A percentile compares a stretch with the other conserved stretches of the same genome.
These are phyloP conservation scores for Cantharis nigra DNA, from an alignment of 2,888 invertebrate genomes.

Conservation along the genomic window DNA sequence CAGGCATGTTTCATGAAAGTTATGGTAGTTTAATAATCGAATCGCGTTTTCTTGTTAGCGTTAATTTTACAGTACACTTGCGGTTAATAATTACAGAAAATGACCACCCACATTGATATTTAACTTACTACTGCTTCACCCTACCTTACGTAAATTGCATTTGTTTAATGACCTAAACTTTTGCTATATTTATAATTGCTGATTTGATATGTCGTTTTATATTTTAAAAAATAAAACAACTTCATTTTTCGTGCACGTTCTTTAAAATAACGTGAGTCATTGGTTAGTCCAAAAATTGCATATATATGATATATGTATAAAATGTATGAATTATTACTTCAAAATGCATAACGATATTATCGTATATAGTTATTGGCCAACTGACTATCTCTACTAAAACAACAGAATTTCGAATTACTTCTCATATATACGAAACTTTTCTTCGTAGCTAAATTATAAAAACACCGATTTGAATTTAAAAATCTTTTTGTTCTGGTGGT, in stretches of 20 bases:
- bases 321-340: too few relatives aligned
- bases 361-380: too few relatives aligned
- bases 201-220: conserved; percentile 10
- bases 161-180: conserved; percentile 34
- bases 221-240: neutral
- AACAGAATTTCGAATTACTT: too few relatives aligned
- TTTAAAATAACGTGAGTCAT: neutral
- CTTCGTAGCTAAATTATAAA: too few relatives aligned
- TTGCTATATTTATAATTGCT: conserved; percentile 28
- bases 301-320: neutral
- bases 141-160: conserved; percentile 27
- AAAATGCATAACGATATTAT: too few relatives aligned
- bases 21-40: conserved; percentile 47
- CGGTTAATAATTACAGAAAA: conserved; percentile 44
- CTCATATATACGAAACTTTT: too few relatives aligned
- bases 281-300: neutral
- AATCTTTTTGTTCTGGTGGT: too few relatives aligned
- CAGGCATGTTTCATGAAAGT: conserved; percentile 45
- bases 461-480: too few relatives aligned
- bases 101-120: conserved; percentile 43
- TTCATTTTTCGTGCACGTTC: neutral
- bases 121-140: conserved; percentile 27
- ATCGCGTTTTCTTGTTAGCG: conserved; percentile 44
- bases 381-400: too few relatives aligned
- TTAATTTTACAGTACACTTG: conserved; percentile 44